Percentiles rank a stretch among this genome's conserved stretches.
phyloP scores from a whole-genome alignment of 2,113 vertebrate genomes.

The Neogale vison region DNA sequence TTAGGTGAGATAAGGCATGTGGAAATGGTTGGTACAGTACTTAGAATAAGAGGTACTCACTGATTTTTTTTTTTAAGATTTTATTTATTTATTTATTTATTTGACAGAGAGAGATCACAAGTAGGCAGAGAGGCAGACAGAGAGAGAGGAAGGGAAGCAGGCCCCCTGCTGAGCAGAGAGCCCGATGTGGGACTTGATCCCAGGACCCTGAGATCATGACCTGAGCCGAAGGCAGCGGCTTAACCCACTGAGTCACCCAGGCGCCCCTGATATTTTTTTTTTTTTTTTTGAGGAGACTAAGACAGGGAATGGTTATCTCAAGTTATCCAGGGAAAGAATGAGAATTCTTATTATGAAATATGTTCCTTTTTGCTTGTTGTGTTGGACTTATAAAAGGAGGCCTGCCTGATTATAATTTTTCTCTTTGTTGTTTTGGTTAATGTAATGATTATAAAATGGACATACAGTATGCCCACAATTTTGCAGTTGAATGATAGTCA shows the following conservation, averaged over 20 bases:
- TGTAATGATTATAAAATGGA: neutral
- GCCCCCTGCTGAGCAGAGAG: too few species aligned
- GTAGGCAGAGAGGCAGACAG: too few species aligned
- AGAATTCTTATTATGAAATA: neutral
- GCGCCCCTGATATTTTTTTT: neutral
- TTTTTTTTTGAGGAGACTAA: neutral
- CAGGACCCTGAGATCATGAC: too few species aligned
- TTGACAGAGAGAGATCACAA: too few species aligned
- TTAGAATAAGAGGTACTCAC: neutral
- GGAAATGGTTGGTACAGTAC: neutral
- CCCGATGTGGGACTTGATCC: too few species aligned
- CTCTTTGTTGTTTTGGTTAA: neutral
- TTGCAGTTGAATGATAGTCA: neutral
- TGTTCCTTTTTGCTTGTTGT: neutral
- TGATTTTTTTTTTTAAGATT: neutral
- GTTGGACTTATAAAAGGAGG: neutral
- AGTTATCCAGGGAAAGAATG: neutral
- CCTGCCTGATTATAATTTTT: neutral
- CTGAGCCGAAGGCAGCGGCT: too few species aligned
- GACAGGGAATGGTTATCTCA: neutral
- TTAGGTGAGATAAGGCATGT: neutral
- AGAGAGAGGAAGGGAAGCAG: too few species aligned
- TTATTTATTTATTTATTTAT: too few species aligned
- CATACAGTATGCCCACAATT: neutral
- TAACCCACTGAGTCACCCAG: too few species aligned